Evolutionary conservation across 2,888 invertebrate species (phyloP).

Genomic region (Callinectes sapidus): DNA sequence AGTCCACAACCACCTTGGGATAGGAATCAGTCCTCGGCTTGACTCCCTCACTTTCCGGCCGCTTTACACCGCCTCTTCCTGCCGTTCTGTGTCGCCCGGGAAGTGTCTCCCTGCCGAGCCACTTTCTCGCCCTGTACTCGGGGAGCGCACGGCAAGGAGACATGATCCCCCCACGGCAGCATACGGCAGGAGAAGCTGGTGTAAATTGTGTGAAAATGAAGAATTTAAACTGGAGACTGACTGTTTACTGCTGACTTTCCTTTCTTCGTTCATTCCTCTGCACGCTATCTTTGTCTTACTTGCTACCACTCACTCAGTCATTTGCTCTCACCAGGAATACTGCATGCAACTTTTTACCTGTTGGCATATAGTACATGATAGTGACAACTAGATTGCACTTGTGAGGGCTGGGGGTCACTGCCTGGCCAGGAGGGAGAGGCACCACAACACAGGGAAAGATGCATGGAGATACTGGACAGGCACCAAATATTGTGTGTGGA

Average conservation of each 20-base stretch:
- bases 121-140: background rate
- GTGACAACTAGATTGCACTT: conserved; percentile 68
- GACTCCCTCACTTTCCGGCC: conserved; percentile 28
- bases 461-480: background rate
- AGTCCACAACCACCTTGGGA: conserved; percentile 6
- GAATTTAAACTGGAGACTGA: conserved; percentile 26
- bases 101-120: background rate
- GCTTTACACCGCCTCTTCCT: conserved; percentile 17
- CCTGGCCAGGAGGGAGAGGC: background rate
- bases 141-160: background rate
- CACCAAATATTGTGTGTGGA: background rate
- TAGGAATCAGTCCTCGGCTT: conserved; percentile 45
- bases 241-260: conserved; percentile 31
- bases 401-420: conserved; percentile 54
- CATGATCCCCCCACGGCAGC: background rate
- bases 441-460: background rate
- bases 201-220: conserved; percentile 15
- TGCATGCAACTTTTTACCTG: conserved; percentile 68
- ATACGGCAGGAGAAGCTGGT: background rate
- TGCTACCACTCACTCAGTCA: conserved; percentile 13
- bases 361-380: conserved; percentile 62
- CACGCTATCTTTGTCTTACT: conserved; percentile 10
- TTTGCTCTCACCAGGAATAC: conserved; percentile 42
- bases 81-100: background rate
- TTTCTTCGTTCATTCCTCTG: conserved; percentile 15